These are phyloP conservation scores for Drosophila bunnanda DNA, from an alignment of 2,888 invertebrate species.

Conservation along the genomic window DNA sequence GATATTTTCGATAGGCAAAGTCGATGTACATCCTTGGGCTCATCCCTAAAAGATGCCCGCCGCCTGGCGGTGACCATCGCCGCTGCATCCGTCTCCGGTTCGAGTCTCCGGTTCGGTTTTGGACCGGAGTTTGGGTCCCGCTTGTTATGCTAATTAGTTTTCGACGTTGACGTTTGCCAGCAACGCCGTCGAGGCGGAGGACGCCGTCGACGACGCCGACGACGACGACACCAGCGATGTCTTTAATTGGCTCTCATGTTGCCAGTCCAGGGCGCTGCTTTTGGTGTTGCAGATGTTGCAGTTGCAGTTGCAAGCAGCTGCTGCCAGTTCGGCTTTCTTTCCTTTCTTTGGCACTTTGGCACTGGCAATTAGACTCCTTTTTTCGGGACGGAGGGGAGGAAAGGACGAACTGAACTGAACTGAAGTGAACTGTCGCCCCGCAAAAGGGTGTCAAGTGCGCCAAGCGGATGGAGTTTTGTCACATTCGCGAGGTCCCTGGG, in stretches of 20 bases:
- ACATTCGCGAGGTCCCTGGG: constrained; percentile 15
- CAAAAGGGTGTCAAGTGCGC: constrained; percentile 30
- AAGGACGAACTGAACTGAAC: not conserved
- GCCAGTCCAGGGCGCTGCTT: constrained; percentile 43
- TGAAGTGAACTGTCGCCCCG: constrained; percentile 8
- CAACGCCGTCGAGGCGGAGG: constrained; percentile 51
- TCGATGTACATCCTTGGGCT: constrained; percentile 9
- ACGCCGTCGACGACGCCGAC: constrained; percentile 25
- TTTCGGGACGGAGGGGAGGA: not conserved
- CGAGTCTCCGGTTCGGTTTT: constrained; percentile 45
- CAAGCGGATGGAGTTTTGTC: constrained; percentile 13
- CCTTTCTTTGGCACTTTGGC: constrained; percentile 73
- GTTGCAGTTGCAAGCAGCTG: constrained; percentile 34
- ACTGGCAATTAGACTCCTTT: constrained; percentile 71
- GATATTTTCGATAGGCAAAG: not conserved
- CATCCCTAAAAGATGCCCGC: constrained; percentile 5
- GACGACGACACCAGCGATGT: constrained; percentile 63
- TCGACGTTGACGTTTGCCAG: constrained; percentile 81
- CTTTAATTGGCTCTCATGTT: constrained; percentile 83
- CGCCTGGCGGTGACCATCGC: constrained; percentile 9
- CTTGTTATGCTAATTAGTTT: constrained; percentile 83
- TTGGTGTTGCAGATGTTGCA: constrained; percentile 22
- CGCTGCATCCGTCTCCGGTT: constrained; percentile 27
- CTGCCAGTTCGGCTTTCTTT: constrained; percentile 39
- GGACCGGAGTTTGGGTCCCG: constrained; percentile 47